Evolutionary conservation across 2,888 invertebrate species (phyloP), one percentile per base, ranked within the genome.

Genomic region (Thecophora atra): DNA sequence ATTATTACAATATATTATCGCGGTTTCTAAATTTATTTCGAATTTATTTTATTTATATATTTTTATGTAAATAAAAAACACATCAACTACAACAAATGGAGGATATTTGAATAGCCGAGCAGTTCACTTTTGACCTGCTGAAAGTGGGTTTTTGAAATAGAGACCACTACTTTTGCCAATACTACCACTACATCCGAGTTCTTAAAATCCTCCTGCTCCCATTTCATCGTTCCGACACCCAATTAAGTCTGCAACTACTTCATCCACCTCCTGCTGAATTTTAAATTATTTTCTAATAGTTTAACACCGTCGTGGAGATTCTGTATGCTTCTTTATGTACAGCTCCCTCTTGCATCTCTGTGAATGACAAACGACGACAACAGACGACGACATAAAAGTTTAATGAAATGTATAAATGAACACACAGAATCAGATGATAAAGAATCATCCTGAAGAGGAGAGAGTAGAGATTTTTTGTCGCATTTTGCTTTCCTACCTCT

Each of bases 341-440:
- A 21, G 7, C 44, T 11, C 47, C 6, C 64, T 24, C 26, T 37
- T 19, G 21, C 21, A 15, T 19, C 26, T 15, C 21, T 56, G 24
- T 56, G 21, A 56, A 56, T 26, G 56, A 56, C 24, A 60, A 42
- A 42, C 21, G 11, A 42, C 42, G 21, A 63, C 21, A 42, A 42
- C 24, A n/a, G 24, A 30, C 17, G 44, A 54, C 42, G 56, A 52
- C 64, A 64, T 67, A 54, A 28, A 54, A 65, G 65, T 65, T 65
- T 65, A 65, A 65, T 67, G 52, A 17, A 54, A 67, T 56, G 30
- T 67, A 54, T 37, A 21, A 37, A 19, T 17, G 17, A 11, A n/a
- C n/a, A n/a, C n/a, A n/a, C n/a, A n/a, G n/a, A n/a, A 66, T 13
- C 28, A 28, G 30, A 3, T 24, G 19, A 17, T n/a, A 66, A 3